Evolutionary conservation across 2,888 invertebrate genomes (phyloP), one percentile per base, ranked within the genome.

Genomic region (Drosophila aldrichi): DNA sequence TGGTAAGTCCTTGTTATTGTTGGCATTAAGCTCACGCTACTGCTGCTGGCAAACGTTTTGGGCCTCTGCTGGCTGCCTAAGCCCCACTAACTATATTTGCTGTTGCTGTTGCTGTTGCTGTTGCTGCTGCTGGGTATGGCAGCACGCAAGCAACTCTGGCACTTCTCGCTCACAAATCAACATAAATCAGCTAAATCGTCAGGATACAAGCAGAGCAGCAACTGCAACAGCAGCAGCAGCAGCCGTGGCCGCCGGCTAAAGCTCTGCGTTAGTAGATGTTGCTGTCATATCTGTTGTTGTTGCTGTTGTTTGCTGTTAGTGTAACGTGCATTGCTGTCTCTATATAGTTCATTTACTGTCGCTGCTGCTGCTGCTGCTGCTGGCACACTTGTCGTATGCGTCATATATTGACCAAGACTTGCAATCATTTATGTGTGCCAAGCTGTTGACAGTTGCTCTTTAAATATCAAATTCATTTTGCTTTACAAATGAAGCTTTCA

Each of bases 131-230:
- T 72, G 66, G 62, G 29, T 18, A 41, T 43, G 34, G 36, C 56
- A 43, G 34, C 55, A 56, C 56, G 56, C 57, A 44, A 36, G 22
- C 61, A 64, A 55, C 62, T 70, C 58, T 61, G 54, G 32, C 73
- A 44, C 63, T 87, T 77, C 68, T 81, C 70, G 83, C 85, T 77
- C 81, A 78, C 78, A 88, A 88, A 82, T 88, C 83, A 81, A 82
- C 88, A 89, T 89, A 86, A 89, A 88, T 88, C 88, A 88, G 86
- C 87, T 75, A 87, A 88, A 88, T 86, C 81, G 81, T 79, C 82
- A 79, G 79, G 64, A 79, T 79, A 85, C 85, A 78, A 72, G 65
- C 66, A 79, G 81, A 70, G 74, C 55, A 81, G 62, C 58, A 62
- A 68, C 36, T 59, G 71, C 63, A 81, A 62, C 52, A 81, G 63